A percentile compares a stretch with the other conserved stretches of the same genome.
These are phyloP conservation scores for Penaeus monodon DNA, from an alignment of 2,888 invertebrate species.

Conservation along the genomic window DNA sequence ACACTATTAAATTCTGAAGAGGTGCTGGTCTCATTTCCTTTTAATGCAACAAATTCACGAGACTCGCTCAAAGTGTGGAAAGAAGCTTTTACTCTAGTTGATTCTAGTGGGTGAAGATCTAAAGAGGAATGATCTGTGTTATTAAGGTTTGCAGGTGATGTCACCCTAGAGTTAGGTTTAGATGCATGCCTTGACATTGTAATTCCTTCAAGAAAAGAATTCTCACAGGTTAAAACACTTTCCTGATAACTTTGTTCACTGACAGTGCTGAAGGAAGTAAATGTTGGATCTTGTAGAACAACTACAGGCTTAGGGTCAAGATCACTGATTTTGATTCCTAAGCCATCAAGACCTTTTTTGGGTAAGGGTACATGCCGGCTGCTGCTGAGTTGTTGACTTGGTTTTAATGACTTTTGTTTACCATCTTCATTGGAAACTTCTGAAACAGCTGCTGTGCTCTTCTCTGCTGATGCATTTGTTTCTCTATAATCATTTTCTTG, in stretches of 20 bases:
- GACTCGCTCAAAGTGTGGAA: not conserved
- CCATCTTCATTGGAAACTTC: not conserved
- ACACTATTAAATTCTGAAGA: not conserved
- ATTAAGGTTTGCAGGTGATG: not conserved
- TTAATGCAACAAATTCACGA: not conserved
- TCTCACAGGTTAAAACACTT: not conserved
- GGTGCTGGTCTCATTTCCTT: not conserved
- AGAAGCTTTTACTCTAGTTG: slow-evolving; percentile 24
- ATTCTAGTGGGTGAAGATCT: slow-evolving; percentile 19
- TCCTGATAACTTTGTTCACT: slow-evolving; percentile 19
- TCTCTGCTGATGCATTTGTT: not conserved
- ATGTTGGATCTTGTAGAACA: not conserved
- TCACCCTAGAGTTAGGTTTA: not conserved
- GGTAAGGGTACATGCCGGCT: not conserved
- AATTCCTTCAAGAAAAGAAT: slow-evolving; percentile 23
- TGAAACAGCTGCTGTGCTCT: too few species aligned
- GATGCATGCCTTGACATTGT: not conserved
- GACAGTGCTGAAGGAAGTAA: slow-evolving; percentile 32
- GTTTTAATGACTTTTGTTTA: not conserved
- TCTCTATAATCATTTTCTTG: not conserved
- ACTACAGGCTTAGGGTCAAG: not conserved
- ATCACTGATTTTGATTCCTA: slow-evolving; percentile 17
- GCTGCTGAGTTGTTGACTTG: not conserved
- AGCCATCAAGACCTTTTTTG: not conserved
- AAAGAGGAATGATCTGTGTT: not conserved